Conservation (phyloP, 2,888 invertebrate species). For the Mechanitis mazaeus region DNA sequence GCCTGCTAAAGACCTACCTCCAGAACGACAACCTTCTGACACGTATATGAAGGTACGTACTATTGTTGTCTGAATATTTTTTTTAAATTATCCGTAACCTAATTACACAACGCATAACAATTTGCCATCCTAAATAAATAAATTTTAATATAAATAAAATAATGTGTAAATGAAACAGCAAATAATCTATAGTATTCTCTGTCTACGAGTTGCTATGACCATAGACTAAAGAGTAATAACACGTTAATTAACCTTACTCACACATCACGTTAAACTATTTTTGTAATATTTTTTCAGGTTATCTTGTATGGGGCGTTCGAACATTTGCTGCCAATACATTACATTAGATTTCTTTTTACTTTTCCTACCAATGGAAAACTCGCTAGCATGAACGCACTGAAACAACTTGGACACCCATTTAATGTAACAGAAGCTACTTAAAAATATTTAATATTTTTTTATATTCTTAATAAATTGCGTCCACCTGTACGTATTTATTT, state of each 20-base stretch:
- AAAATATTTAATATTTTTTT: background rate
- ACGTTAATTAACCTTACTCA: too few species aligned
- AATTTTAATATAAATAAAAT: too few species aligned
- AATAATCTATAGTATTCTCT: background rate
- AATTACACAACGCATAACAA: background rate
- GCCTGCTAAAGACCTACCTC: slow-evolving; percentile 55
- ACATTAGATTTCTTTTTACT: slow-evolving; percentile 78
- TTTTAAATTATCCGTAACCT: background rate
- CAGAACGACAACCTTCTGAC: slow-evolving; percentile 80
- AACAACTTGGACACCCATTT: slow-evolving; percentile 38
- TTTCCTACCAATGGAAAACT: slow-evolving; percentile 82
- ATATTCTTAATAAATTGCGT: too few species aligned
- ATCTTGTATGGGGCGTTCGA: slow-evolving; percentile 84
- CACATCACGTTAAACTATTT: background rate
- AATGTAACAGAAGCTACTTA: slow-evolving; percentile 17
- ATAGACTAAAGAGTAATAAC: too few species aligned
- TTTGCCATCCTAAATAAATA: background rate
- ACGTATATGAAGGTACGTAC: slow-evolving; percentile 68
- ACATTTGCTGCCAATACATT: slow-evolving; percentile 78
- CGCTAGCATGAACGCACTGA: slow-evolving; percentile 30
- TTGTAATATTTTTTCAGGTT: slow-evolving; percentile 31
- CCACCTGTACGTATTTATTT: too few species aligned
- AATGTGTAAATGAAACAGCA: too few species aligned
- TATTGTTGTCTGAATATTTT: background rate
- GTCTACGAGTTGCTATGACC: too few species aligned